Conservation (phyloP, 2,797 vertebrate species). For the Vespertilio murinus region DNA sequence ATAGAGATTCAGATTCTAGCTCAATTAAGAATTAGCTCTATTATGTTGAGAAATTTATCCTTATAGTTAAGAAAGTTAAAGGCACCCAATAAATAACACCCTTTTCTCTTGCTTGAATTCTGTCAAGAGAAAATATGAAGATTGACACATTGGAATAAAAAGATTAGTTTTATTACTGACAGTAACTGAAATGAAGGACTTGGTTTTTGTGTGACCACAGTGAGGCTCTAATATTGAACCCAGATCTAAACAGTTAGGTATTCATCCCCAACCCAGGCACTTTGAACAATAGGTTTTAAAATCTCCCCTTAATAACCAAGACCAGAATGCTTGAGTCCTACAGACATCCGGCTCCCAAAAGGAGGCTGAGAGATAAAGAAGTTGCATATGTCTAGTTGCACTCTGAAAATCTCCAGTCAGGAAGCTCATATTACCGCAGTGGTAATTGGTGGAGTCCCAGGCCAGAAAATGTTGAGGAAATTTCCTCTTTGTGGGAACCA, state of each 20-base stretch:
- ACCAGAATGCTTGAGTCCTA: not conserved
- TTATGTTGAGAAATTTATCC: not conserved
- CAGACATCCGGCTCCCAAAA: not conserved
- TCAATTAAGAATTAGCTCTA: not conserved
- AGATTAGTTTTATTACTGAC: constrained; percentile 7
- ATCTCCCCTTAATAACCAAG: not conserved
- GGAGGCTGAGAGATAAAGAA: not conserved
- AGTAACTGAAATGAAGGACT: not conserved
- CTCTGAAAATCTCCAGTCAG: not conserved
- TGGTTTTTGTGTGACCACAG: not conserved
- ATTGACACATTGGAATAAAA: constrained; percentile 8
- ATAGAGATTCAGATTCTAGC: not conserved
- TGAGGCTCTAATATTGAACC: not conserved
- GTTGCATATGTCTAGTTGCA: not conserved
- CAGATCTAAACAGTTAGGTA: constrained; percentile 6
- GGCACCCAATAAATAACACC: not conserved
- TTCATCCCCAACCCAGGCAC: not conserved
- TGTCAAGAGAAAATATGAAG: not conserved
- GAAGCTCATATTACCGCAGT: not conserved
- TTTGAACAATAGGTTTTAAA: not conserved
- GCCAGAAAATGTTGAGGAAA: not conserved
- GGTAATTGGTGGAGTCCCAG: not conserved
- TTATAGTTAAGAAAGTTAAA: constrained; percentile 19
- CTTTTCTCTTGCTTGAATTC: not conserved
- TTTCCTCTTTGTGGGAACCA: constrained; percentile 9